Conservation (phyloP, 2,888 invertebrate species). For the Brenthis ino region DNA sequence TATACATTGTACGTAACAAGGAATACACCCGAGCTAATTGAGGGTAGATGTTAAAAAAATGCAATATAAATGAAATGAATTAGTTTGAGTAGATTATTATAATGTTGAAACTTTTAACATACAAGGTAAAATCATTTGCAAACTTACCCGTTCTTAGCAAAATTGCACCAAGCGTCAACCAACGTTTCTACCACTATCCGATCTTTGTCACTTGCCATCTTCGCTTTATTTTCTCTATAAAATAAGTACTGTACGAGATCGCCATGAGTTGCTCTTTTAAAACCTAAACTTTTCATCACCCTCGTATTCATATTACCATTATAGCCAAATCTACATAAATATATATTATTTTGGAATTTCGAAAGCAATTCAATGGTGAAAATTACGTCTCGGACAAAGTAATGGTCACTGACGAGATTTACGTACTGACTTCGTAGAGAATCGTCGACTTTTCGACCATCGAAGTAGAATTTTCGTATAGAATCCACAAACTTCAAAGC, state of each 20-base stretch:
- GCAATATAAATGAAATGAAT: no score
- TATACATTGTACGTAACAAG: no score
- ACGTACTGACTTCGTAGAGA: slow-evolving; percentile 51
- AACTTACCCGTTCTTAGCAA: slow-evolving; percentile 67
- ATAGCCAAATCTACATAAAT: slow-evolving; percentile 60
- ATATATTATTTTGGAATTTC: slow-evolving; percentile 48
- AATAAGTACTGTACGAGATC: slow-evolving; percentile 69
- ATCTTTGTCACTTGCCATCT: slow-evolving; percentile 51
- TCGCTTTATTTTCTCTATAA: slow-evolving; percentile 59
- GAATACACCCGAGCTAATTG: no score
- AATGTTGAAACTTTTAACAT: no score
- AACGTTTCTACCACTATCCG: slow-evolving; percentile 54
- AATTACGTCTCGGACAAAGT: slow-evolving; percentile 56
- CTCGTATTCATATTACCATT: slow-evolving; percentile 62
- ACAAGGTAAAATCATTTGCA: not conserved
- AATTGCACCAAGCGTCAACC: slow-evolving; percentile 62
- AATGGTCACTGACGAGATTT: slow-evolving; percentile 57
- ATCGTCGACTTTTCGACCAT: slow-evolving; percentile 46
- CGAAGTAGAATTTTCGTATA: slow-evolving; percentile 58
- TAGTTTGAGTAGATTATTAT: no score
- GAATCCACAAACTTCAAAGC: slow-evolving; percentile 45
- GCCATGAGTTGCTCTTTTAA: slow-evolving; percentile 65
- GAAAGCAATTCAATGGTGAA: slow-evolving; percentile 53
- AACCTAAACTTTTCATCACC: slow-evolving; percentile 55
- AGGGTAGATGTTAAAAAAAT: no score